Base-by-base conservation (phyloP, 2,113 vertebrate genomes). In the Nothocercus julius region DNA sequence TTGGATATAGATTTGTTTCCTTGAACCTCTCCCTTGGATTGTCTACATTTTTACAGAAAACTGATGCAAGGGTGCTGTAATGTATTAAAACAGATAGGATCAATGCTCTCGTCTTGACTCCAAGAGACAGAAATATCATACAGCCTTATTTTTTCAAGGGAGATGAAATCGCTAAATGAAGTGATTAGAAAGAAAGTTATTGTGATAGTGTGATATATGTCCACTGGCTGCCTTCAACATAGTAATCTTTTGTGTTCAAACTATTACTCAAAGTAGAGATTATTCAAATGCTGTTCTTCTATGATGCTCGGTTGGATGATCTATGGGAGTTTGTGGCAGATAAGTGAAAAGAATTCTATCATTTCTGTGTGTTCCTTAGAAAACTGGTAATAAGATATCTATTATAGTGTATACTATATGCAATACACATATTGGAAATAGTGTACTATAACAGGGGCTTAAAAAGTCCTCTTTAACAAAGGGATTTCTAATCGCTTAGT, bases 171-270 rank as follows among this genome's bases (percentile, higher is more conserved):
- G 13, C 0, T 2, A 92, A 96, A 87, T 81, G 51, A 95, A 94
- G 73, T 38, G 95, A 90, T 95, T 95, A 94, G 82, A 76, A 75
- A 59, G 85, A 44, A 91, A 94, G 85, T 93, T 93, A 73, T 90
- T 0, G 2, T 92, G 88, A 87, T 95, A 80, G 74, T 27, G 53
- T 93, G 88, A 96, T 92, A 93, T 93, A 94, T 79, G 63, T 92
- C 81, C 78, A 64, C 40, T 82, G 80, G 44, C 77, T 96, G 88
- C 82, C 81, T 84, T 94, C 94, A 94, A 70, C 77, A 62, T 66
- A 54, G 75, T 66, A 61, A 95, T 97, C 80, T 96, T 95, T 96
- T 93, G 88, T 90, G 78, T 93, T 86, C 74, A 69, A 87, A 90
- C 83, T 94, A 45, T 93, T 95, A 85, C 80, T 95, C 93, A 94